These are phyloP conservation scores for Dipus sagitta DNA, from an alignment of 2,797 vertebrate genomes.

Conservation along the genomic window DNA sequence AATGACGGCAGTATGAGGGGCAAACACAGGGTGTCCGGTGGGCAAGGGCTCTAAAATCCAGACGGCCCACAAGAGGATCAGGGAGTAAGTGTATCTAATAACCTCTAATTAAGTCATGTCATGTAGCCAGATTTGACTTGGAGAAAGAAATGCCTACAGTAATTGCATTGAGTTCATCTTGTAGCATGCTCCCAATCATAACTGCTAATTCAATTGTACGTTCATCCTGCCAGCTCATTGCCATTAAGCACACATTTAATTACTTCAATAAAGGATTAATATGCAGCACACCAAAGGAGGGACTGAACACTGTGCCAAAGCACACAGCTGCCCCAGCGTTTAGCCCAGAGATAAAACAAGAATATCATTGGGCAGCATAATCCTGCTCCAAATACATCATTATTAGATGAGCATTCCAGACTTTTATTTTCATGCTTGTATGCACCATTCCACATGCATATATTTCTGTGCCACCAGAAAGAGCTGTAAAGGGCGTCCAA, in stretches of 20 bases:
- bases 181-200: constrained; percentile 95
- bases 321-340: constrained; percentile 94
- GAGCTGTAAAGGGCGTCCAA: constrained; percentile 87
- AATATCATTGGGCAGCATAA: constrained; percentile 89
- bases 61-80: constrained; percentile 87
- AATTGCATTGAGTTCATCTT: constrained; percentile 99
- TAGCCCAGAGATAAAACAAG: constrained; percentile 90
- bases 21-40: rapidly evolving
- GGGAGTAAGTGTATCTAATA: constrained; percentile 93
- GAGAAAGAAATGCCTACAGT: constrained; percentile 92
- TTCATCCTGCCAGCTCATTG: constrained; percentile 96
- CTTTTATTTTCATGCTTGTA: constrained; percentile 92
- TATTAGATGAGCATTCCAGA: constrained; percentile 93
- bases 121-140: constrained; percentile 90
- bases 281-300: constrained; percentile 95
- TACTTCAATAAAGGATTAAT: constrained; percentile 99
- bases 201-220: constrained; percentile 97
- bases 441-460: constrained; percentile 87
- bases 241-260: constrained; percentile 99
- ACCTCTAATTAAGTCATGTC: constrained; percentile 97
- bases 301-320: constrained; percentile 89
- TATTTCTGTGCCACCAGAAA: constrained; percentile 88
- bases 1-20: not conserved
- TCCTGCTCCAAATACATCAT: constrained; percentile 94
- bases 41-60: constrained; percentile 74